These are phyloP conservation scores for Muntiacus muntjak DNA, from an alignment of 2,113 vertebrate genomes.

Conservation along the genomic window DNA sequence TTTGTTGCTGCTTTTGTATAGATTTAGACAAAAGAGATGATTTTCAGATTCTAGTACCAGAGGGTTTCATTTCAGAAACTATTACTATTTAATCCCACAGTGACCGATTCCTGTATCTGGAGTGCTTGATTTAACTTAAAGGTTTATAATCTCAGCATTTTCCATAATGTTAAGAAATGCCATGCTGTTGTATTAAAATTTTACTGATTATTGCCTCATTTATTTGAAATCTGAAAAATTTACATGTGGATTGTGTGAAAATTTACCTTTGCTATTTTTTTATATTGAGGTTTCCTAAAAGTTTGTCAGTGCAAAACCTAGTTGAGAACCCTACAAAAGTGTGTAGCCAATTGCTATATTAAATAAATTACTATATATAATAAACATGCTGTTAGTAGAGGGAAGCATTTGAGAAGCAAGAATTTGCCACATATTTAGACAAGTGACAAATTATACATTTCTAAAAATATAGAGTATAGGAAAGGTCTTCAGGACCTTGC, in stretches of 20 bases:
- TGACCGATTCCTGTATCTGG: not conserved
- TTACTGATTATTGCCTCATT: not conserved
- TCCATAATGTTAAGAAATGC: not conserved
- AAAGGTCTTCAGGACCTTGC: not conserved
- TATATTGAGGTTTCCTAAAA: not conserved
- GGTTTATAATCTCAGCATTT: not conserved
- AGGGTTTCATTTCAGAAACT: not conserved
- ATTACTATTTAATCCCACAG: not conserved
- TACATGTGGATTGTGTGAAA: not conserved
- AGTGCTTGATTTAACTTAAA: not conserved
- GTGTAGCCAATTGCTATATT: not conserved
- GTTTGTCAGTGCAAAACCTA: not conserved
- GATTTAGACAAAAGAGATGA: not conserved
- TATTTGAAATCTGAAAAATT: not conserved
- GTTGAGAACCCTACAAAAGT: not conserved
- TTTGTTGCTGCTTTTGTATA: not conserved
- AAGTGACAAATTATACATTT: not conserved
- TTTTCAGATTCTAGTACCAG: not conserved
- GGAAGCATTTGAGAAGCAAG: not conserved
- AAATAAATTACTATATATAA: not conserved
- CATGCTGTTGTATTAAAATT: not conserved
- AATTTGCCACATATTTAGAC: not conserved
- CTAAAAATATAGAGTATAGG: not conserved
- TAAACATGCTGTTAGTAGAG: not conserved
- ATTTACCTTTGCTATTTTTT: not conserved